Conservation (phyloP, 2,113 vertebrate genomes). For the Leiothrix lutea region DNA sequence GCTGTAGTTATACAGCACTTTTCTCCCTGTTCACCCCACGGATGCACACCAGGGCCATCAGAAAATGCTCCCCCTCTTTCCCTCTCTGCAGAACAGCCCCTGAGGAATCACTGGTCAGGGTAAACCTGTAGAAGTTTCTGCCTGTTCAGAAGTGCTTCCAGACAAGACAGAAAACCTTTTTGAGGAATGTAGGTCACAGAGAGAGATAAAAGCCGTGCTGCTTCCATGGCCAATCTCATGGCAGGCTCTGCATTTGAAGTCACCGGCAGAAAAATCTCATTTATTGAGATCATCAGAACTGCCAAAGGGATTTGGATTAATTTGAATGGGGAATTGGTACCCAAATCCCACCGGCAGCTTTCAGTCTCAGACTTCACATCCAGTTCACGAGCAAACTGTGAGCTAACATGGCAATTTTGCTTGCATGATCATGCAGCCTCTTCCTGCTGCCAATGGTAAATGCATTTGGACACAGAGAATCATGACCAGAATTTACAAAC, state of each 20-base stretch:
- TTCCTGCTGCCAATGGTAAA: background rate
- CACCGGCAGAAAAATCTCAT: slow-evolving; percentile 19
- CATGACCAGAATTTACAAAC: background rate
- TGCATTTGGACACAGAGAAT: background rate
- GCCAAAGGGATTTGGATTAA: slow-evolving; percentile 25
- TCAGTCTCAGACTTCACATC: background rate
- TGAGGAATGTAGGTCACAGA: background rate
- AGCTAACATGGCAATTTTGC: background rate
- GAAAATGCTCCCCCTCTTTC: background rate
- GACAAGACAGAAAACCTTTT: background rate
- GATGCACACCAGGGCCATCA: rapidly evolving
- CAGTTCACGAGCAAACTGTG: background rate
- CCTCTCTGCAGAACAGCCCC: background rate
- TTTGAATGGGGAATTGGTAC: slow-evolving; percentile 27
- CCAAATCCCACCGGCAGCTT: background rate
- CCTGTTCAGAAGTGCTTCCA: background rate
- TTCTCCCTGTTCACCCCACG: background rate
- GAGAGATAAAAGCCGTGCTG: background rate
- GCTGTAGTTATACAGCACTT: background rate
- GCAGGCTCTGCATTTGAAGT: slow-evolving; percentile 21
- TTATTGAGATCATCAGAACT: background rate
- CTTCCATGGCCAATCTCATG: background rate
- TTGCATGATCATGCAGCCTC: background rate
- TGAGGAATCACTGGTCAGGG: background rate
- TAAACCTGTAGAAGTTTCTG: background rate